These are phyloP conservation scores for Holothuria leucospilota DNA, from an alignment of 53 echinoderm and acorn worm genomes.

Conservation along the genomic window DNA sequence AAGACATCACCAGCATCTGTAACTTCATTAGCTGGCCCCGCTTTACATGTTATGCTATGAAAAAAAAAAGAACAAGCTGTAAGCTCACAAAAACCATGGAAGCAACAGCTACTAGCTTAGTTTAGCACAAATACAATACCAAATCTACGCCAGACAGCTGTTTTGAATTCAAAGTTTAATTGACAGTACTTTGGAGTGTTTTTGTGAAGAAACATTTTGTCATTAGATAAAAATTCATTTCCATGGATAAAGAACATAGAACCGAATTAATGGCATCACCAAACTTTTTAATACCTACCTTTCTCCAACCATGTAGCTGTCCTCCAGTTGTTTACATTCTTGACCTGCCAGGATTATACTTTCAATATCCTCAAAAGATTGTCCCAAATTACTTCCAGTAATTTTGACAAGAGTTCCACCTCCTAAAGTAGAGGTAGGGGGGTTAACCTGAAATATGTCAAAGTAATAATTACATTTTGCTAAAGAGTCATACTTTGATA, in stretches of 20 bases:
- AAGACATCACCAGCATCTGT: background rate
- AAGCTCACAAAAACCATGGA: no score
- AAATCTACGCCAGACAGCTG: no score
- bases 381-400: conserved; percentile 71
- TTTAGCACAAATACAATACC: no score
- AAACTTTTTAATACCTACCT: background rate
- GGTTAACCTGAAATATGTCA: conserved; percentile 57
- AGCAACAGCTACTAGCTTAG: no score
- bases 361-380: conserved; percentile 43
- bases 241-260: no score
- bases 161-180: no score
- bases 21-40: background rate
- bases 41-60: background rate
- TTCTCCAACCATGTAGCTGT: conserved; percentile 11
- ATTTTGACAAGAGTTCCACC: conserved; percentile 72
- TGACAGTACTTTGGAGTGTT: no score
- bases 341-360: conserved; percentile 55
- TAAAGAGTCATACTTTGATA: background rate
- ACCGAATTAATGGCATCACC: no score
- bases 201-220: no score
- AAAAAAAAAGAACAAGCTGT: no score
- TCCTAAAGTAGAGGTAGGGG: conserved; percentile 69
- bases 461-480: no score
- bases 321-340: conserved; percentile 18
- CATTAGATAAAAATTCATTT: no score